Conservation (phyloP, 2,113 vertebrate species). For the Mesocricetus auratus region DNA sequence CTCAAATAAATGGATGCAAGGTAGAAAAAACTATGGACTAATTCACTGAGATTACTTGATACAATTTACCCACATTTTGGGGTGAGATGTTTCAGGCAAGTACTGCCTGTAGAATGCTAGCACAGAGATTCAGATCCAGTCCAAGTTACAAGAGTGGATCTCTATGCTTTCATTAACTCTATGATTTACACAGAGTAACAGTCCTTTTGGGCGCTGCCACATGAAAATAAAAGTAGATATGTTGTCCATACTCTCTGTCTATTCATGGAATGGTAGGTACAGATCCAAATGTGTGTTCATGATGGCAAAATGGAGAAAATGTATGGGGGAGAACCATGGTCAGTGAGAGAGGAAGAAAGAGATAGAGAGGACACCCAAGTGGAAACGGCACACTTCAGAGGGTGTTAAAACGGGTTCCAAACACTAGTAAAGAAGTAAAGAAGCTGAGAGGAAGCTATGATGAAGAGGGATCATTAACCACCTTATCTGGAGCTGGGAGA, state of each 20-base stretch:
- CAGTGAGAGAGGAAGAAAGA: background rate
- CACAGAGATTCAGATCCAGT: slow-evolving; percentile 21
- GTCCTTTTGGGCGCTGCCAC: background rate
- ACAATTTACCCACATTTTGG: background rate
- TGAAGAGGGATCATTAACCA: background rate
- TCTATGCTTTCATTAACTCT: slow-evolving; percentile 35
- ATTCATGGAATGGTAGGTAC: background rate
- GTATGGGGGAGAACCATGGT: background rate
- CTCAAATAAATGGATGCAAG: background rate
- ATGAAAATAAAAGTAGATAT: background rate
- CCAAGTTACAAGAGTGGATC: slow-evolving; percentile 35
- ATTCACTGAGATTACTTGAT: background rate
- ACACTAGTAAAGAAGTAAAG: background rate
- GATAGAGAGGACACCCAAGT: background rate
- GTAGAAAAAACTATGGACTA: background rate
- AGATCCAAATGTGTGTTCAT: background rate
- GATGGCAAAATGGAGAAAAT: background rate
- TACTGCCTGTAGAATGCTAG: background rate
- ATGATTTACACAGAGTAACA: background rate
- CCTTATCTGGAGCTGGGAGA: background rate
- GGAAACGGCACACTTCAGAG: background rate
- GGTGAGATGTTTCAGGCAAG: background rate
- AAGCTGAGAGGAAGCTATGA: background rate
- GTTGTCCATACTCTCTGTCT: background rate
- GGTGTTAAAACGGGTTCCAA: background rate